Evolutionary conservation across 2,113 vertebrate species (phyloP).

Genomic region (Centropus unirufus): DNA sequence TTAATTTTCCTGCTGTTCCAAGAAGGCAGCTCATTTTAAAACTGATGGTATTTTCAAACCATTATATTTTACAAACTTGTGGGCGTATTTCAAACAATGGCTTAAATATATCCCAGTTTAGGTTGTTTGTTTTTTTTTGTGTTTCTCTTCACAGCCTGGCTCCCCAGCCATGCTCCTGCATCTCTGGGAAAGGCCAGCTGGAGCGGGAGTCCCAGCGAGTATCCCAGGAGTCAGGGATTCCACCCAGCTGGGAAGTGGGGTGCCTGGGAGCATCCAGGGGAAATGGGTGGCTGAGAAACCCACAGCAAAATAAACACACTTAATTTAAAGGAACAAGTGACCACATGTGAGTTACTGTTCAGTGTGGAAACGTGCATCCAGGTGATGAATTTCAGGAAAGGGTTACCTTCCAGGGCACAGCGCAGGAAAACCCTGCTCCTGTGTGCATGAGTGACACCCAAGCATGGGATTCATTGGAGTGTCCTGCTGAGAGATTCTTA

Average conservation of each 20-base stretch:
- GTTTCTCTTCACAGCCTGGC: rapidly evolving
- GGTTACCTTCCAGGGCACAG: background rate
- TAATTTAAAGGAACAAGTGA: rapidly evolving
- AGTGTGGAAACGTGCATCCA: background rate
- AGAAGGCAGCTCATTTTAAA: background rate
- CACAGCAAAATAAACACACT: rapidly evolving
- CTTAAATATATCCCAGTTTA: background rate
- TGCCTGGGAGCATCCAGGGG: background rate
- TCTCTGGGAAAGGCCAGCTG: background rate
- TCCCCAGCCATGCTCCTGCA: background rate
- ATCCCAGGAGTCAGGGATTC: rapidly evolving
- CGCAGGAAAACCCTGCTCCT: background rate
- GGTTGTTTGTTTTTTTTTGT: no score
- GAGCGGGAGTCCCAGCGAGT: background rate
- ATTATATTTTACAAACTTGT: background rate
- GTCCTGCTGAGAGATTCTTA: background rate
- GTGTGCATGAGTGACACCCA: background rate
- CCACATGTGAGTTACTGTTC: background rate
- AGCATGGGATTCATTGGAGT: background rate
- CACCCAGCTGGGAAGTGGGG: rapidly evolving
- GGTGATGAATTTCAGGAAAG: background rate
- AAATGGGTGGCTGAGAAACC: background rate
- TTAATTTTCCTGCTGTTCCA: slow-evolving; percentile 2
- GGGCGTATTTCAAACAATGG: background rate
- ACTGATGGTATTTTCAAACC: slow-evolving; percentile 13